Conservation (phyloP, 2,113 vertebrate genomes). For the Marcusenius ussheri region DNA sequence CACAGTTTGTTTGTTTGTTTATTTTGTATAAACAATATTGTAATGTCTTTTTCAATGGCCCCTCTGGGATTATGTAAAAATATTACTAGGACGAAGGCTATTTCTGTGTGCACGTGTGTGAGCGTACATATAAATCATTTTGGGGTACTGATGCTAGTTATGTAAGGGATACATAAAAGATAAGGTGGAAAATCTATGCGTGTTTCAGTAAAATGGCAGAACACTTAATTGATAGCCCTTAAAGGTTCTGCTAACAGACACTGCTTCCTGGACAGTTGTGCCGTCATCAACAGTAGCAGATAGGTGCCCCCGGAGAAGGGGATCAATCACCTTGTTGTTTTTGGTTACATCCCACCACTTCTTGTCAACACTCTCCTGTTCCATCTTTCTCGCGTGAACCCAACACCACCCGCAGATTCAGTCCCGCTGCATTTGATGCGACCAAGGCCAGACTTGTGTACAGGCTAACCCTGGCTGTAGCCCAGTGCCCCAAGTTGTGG, state of each 20-base stretch:
- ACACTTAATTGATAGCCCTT: background rate
- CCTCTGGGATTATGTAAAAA: background rate
- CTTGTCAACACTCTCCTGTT: constrained; percentile 53
- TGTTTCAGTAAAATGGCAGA: background rate
- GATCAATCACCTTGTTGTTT: background rate
- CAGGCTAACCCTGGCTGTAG: background rate
- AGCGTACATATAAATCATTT: background rate
- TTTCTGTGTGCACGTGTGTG: background rate
- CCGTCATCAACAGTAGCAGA: background rate
- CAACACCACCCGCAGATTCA: constrained; percentile 54
- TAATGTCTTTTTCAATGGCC: background rate
- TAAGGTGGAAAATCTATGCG: background rate
- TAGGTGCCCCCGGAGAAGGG: background rate
- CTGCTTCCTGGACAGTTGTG: background rate
- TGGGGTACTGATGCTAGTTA: background rate
- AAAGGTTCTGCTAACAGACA: background rate
- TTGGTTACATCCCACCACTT: constrained; percentile 32
- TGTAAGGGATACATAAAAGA: background rate
- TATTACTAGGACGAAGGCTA: background rate
- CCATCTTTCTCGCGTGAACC: constrained; percentile 50
- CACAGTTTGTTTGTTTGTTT: background rate
- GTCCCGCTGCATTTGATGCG: constrained; percentile 38
- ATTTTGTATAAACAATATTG: background rate
- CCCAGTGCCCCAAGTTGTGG: background rate
- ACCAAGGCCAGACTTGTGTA: background rate